A percentile compares a stretch with the other conserved stretches of the same genome.
These are phyloP conservation scores for Mobula hypostoma DNA, from an alignment of 2,113 vertebrate species.

Conservation along the genomic window DNA sequence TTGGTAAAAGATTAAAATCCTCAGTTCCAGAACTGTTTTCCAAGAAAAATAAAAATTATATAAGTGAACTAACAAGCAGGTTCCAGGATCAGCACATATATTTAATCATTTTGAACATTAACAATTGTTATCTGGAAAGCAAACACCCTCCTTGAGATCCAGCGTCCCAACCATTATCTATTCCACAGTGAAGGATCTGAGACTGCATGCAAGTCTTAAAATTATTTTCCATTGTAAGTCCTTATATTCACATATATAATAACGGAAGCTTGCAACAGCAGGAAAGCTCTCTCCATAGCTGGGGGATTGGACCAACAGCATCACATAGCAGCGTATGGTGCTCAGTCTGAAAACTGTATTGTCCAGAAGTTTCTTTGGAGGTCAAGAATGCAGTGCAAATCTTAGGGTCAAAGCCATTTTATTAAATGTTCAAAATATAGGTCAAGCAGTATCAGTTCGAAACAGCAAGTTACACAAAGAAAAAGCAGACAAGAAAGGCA, in stretches of 20 bases:
- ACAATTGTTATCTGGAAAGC: too few relatives aligned
- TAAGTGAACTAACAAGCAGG: not conserved
- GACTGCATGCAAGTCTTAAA: not conserved
- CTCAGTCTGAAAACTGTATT: too few relatives aligned
- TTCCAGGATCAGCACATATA: not conserved
- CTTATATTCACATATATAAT: not conserved
- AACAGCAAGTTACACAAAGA: too few relatives aligned
- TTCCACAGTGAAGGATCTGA: not conserved
- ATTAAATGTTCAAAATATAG: too few relatives aligned
- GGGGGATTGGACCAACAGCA: not conserved
- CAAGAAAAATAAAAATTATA: not conserved
- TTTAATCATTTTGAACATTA: not conserved
- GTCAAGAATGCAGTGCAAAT: too few relatives aligned
- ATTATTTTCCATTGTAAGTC: not conserved
- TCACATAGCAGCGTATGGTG: not conserved
- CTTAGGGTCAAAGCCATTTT: too few relatives aligned
- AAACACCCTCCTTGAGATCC: not conserved
- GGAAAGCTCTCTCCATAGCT: not conserved
- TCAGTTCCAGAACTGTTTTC: not conserved
- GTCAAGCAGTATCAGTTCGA: too few relatives aligned
- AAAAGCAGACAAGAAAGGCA: too few relatives aligned
- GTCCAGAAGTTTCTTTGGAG: too few relatives aligned
- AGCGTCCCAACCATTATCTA: not conserved
- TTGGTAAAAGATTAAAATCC: constrained; percentile 25
- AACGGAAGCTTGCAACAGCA: not conserved